These are phyloP conservation scores for Phania funesta DNA, from an alignment of 2,888 invertebrate species.

Conservation along the genomic window DNA sequence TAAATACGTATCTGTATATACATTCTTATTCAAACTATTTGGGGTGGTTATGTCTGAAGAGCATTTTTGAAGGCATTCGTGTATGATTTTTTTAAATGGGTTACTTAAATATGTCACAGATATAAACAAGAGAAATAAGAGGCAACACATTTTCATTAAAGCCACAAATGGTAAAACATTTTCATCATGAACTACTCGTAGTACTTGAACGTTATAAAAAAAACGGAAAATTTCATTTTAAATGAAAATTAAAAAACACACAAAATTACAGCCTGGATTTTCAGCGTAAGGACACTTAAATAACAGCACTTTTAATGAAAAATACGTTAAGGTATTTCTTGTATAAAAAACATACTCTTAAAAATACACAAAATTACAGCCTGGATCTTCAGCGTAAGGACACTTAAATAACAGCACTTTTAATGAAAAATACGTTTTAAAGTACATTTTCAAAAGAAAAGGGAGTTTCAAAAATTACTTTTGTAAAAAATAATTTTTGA, in stretches of 20 bases:
- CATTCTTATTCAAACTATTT: constrained; percentile 2
- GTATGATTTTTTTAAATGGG: constrained; percentile 22
- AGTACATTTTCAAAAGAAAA: not conserved
- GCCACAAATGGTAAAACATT: not conserved
- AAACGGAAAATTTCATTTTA: too few relatives aligned
- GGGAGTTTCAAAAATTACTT: not conserved
- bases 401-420: too few relatives aligned
- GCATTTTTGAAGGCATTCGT: constrained; percentile 16
- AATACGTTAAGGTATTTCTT: too few relatives aligned
- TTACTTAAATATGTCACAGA: constrained; percentile 6
- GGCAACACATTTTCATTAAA: not conserved
- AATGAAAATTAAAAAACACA: too few relatives aligned
- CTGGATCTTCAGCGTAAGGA: too few relatives aligned
- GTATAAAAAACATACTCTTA: too few relatives aligned
- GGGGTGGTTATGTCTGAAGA: constrained; percentile 24
- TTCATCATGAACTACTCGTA: not conserved
- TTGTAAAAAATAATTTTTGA: not conserved
- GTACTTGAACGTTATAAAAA: not conserved
- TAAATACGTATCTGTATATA: too few relatives aligned
- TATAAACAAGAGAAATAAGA: not conserved
- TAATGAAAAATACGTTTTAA: not conserved
- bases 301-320: not conserved
- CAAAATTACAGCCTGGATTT: too few relatives aligned
- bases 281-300: too few relatives aligned
- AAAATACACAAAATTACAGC: too few relatives aligned